These are phyloP conservation scores for Siphamia tubifer DNA, from an alignment of 2,113 vertebrate species.

Conservation along the genomic window DNA sequence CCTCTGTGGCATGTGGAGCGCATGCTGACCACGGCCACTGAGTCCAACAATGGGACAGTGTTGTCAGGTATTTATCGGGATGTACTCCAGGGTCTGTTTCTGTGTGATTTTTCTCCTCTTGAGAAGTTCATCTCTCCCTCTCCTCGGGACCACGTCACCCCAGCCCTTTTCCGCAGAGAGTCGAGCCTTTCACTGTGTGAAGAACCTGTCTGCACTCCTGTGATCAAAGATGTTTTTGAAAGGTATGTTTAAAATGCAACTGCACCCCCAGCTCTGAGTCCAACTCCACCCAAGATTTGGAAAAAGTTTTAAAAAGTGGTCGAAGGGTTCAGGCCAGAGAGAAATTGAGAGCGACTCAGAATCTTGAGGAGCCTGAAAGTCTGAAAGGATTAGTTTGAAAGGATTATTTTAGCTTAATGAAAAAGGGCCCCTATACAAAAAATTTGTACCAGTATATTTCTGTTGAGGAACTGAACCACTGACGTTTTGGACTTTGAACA, in stretches of 20 bases:
- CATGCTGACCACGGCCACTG: conserved; percentile 76
- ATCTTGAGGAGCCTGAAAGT: no score
- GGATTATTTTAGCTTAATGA: no score
- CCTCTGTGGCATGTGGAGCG: conserved; percentile 94
- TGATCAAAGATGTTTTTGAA: conserved; percentile 87
- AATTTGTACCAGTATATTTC: no score
- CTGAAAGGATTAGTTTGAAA: no score
- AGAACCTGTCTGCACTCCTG: conserved; percentile 87
- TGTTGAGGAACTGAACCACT: no score
- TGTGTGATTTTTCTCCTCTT: conserved; percentile 89
- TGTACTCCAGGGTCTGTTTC: conserved; percentile 88
- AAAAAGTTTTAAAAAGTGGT: no score
- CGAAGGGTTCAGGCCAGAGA: no score
- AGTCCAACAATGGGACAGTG: conserved; percentile 79
- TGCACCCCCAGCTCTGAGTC: no score
- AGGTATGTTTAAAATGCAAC: conserved; percentile 59
- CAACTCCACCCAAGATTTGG: no score
- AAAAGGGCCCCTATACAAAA: no score
- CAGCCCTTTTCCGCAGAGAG: conserved; percentile 88
- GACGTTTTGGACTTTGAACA: no score
- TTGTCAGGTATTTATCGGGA: conserved; percentile 87
- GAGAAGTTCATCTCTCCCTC: conserved; percentile 89
- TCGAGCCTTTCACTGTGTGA: conserved; percentile 92
- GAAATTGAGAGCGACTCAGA: no score
- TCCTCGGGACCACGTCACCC: conserved; percentile 85